Evolutionary conservation across 1,140 invertebrate species (phyloP), one percentile per base, ranked within the genome.

Genomic region (Leucophenga varia): DNA sequence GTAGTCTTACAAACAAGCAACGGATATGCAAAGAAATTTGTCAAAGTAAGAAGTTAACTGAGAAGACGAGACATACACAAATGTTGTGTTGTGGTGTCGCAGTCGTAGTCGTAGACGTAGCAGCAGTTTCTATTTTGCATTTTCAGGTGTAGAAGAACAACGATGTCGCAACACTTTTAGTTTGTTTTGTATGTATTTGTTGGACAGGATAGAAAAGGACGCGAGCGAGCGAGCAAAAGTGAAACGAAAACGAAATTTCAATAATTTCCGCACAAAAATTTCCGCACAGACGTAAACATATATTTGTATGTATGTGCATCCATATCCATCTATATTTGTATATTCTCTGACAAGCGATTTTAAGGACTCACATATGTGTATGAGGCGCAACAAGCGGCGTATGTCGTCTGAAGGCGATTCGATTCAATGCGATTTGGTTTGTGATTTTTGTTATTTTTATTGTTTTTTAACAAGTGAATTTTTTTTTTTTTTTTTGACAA

Each of bases 11-110:
- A 20, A 30, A 35, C 31, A 19, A n/a, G 17, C 31, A 50, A 49
- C 64, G 64, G 64, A 69, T 69, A 69, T 69, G 55, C 64, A 59
- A 56, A 49, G 35, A 57, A 69, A 69, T 69, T 69, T 69, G 64
- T 69, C 64, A 69, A 46, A 59, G 51, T 49, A 30, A 30, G 18
- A 22, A n/a, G n/a, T n/a, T n/a, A n/a, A n/a, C n/a, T n/a, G n/a
- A n/a, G 47, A 51, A 43, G 47, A 61, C 49, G 34, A 48, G 37
- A 38, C n/a, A n/a, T n/a, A n/a, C n/a, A n/a, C n/a, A n/a, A n/a
- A n/a, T n/a, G n/a, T n/a, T n/a, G n/a, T n/a, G n/a, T n/a, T n/a
- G n/a, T n/a, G n/a, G n/a, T n/a, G n/a, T n/a, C n/a, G n/a, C n/a
- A n/a, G n/a, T n/a, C 25, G 25, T 30, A 7, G 25, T 30, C 25